These are phyloP conservation scores for Chauna torquata DNA, from an alignment of 2,113 vertebrate species.

Conservation along the genomic window DNA sequence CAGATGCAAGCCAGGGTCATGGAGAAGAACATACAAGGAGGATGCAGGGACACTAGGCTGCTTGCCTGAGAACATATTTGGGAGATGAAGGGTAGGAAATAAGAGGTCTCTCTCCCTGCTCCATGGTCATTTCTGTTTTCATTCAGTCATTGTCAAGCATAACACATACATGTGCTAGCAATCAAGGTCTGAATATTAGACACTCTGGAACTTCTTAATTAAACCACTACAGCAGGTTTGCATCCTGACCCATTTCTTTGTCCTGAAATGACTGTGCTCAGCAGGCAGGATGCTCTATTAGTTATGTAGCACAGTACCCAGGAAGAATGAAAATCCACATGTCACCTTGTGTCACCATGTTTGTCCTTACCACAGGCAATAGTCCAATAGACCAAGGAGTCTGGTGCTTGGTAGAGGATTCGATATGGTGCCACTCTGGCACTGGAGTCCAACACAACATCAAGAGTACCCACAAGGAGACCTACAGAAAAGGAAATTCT, in stretches of 20 bases:
- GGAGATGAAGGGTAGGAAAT: neutral
- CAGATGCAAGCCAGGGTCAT: neutral
- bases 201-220: neutral
- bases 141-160: neutral
- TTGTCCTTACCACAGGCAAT: constrained; percentile 92
- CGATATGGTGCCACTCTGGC: constrained; percentile 94
- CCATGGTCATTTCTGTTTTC: neutral
- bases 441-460: constrained; percentile 96
- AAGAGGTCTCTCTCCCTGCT: neutral
- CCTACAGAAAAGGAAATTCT: constrained; percentile 73
- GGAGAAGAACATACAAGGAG: neutral
- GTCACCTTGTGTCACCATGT: neutral
- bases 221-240: neutral
- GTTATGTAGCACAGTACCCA: neutral
- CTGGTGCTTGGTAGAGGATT: constrained; percentile 96
- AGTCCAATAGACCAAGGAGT: constrained; percentile 93
- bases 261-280: neutral
- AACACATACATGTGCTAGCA: neutral
- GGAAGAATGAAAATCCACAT: neutral
- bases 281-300: neutral
- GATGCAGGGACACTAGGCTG: neutral
- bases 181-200: neutral
- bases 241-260: neutral
- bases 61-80: neutral
- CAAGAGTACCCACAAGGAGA: constrained; percentile 94